Conservation (phyloP, 2,888 invertebrate genomes). For the Xestia sexstrigata region DNA sequence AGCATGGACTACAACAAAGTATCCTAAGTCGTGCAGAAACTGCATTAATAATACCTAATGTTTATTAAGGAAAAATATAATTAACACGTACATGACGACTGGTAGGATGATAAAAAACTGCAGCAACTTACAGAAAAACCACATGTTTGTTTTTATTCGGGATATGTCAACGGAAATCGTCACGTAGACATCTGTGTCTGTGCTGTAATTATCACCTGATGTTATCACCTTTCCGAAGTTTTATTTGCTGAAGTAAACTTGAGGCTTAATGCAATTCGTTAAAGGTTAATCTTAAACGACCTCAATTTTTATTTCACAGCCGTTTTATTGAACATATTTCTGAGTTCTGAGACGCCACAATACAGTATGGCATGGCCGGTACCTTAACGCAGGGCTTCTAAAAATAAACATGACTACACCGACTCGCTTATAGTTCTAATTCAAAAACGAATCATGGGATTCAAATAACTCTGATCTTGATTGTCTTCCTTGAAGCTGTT, state of each 20-base stretch:
- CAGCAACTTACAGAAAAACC: slow-evolving; percentile 28
- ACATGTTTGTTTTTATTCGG: slow-evolving; percentile 56
- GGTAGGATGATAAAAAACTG: slow-evolving; percentile 40
- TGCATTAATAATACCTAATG: slow-evolving; percentile 34
- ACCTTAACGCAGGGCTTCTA: slow-evolving; percentile 56
- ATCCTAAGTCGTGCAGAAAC: slow-evolving; percentile 26
- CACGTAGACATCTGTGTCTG: slow-evolving; percentile 44
- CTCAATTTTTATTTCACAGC: slow-evolving; percentile 14
- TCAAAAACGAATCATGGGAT: slow-evolving; percentile 55
- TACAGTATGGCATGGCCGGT: slow-evolving; percentile 26
- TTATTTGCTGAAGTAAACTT: slow-evolving; percentile 8
- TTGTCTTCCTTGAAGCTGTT: slow-evolving; percentile 33
- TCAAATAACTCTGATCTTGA: slow-evolving; percentile 45
- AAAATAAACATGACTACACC: slow-evolving; percentile 66
- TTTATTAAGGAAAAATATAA: slow-evolving; percentile 58
- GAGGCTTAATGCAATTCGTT: neutral
- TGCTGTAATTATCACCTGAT: slow-evolving; percentile 44
- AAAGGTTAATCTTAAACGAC: neutral
- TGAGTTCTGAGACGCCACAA: slow-evolving; percentile 32
- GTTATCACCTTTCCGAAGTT: slow-evolving; percentile 28
- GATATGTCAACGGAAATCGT: slow-evolving; percentile 46
- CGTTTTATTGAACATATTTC: slow-evolving; percentile 7
- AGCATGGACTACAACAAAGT: neutral
- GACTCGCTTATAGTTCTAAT: slow-evolving; percentile 51
- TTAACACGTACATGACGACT: slow-evolving; percentile 49